Conservation (phyloP, 2,113 vertebrate species). For the rat (Rattus norvegicus) region GRCr8 NC_086032.1:25288501-25289000, state of each 20-base stretch:
- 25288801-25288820: background rate
- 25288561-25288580: background rate
- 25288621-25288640: background rate
- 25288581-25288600: too few relatives aligned
- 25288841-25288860: background rate
- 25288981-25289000: background rate
- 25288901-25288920: background rate
- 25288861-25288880: background rate
- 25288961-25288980: background rate
- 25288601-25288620: background rate
- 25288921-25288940: background rate
- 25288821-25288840: background rate
- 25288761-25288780: background rate
- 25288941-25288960: background rate
- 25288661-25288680: background rate
- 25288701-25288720: background rate
- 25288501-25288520: background rate
- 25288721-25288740: background rate
- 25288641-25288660: too few relatives aligned
- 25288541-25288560: background rate
- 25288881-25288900: background rate
- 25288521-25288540: background rate
- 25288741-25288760: background rate
- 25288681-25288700: background rate
- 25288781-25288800: background rate